Base-by-base conservation (phyloP, 2,113 vertebrate genomes). In the Ranitomeya imitator region DNA sequence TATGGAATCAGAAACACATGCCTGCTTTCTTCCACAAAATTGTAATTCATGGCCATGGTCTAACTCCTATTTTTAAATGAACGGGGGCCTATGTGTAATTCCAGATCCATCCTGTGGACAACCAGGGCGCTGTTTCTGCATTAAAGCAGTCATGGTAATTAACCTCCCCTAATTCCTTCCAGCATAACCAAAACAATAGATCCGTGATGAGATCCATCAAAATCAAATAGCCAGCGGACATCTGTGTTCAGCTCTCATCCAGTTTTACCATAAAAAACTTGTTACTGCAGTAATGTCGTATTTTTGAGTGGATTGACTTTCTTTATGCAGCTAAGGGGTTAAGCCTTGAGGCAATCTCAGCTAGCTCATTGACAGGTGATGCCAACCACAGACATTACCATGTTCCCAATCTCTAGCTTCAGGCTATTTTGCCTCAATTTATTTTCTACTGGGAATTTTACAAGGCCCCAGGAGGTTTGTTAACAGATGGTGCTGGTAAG, bases 401-500 rank as follows among this genome's bases (percentile, higher is more conserved):
- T 23, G 61, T 51, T 83, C 60, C 52, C 61, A 15, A 9, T 67
- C 67, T 85, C 23, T 73, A 74, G 83, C 21, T 65, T 45, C 6
- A 54, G 60, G 37, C 15, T 83, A 65, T 67, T 51, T 65, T 65
- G 6, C 80, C 31, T 83, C 31, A 0, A n/a, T 86, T 23, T 31
- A 4, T 12, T 61, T 73, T 85, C 84, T 61, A 71, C 23, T 52
- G 85, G 85, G 85, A 15, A 26, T 31, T 79, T 12, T 45, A 4
- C 21, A 31, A 19, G 76, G 6, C 57, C 76, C 9, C 6, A 12
- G n/a, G 76, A 57, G 61, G 52, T 13, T 54, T 76, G 21, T 55
- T 51, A 79, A 79, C 60, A 79, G 77, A 86, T 86, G 85, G 77
- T 54, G 51, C 37, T 69, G 79, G 67, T 86, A 79, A 86, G 60